Evolutionary conservation across 2,888 invertebrate genomes (phyloP).

Genomic region (Epinotia bilunana): DNA sequence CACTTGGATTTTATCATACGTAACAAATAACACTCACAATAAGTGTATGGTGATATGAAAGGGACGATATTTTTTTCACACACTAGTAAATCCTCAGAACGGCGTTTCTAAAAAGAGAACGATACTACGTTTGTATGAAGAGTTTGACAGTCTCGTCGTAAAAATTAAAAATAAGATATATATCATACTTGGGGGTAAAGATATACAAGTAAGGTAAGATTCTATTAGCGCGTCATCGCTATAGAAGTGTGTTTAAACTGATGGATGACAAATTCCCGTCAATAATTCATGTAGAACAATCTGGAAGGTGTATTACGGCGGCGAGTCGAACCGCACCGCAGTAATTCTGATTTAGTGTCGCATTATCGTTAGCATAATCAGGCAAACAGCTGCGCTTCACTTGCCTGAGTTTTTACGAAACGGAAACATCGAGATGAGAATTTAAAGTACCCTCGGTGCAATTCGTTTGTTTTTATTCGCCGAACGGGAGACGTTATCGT

Average conservation of each 20-base stretch:
- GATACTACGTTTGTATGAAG: too few species aligned
- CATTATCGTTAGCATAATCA: conserved; percentile 72
- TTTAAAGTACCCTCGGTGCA: conserved; percentile 56
- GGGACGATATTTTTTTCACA: too few species aligned
- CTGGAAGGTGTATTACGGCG: conserved; percentile 46
- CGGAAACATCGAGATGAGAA: conserved; percentile 57
- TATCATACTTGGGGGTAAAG: neutral
- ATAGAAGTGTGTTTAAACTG: conserved; percentile 10
- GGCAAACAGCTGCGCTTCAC: conserved; percentile 56
- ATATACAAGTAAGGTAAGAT: neutral
- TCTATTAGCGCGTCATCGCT: neutral
- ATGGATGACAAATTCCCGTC: conserved; percentile 41
- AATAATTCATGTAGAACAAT: conserved; percentile 44
- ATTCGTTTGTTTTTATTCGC: conserved; percentile 59
- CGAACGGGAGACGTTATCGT: conserved; percentile 29
- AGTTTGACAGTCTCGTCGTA: too few species aligned
- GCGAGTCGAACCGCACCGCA: conserved; percentile 44
- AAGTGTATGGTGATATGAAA: too few species aligned
- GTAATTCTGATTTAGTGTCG: conserved; percentile 59
- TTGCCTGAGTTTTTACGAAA: conserved; percentile 47
- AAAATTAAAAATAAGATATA: neutral
- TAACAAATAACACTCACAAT: too few species aligned
- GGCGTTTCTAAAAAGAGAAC: too few species aligned
- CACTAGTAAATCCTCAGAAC: too few species aligned
- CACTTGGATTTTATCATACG: too few species aligned